These are phyloP conservation scores for Sebastes wilsoni DNA, from an alignment of 2,797 vertebrate genomes.

Conservation along the genomic window DNA sequence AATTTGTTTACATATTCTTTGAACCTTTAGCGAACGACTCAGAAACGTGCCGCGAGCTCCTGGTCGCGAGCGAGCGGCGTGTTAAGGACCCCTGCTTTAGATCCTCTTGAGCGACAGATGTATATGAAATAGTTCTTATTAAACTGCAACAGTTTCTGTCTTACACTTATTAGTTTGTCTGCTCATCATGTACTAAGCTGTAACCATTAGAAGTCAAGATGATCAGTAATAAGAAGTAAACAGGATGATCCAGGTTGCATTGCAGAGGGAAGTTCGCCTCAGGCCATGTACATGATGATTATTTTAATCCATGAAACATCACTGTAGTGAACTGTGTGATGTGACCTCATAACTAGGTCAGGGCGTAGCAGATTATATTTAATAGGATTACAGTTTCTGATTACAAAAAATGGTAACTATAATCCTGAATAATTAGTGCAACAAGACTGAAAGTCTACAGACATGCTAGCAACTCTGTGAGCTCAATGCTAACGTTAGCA, in stretches of 20 bases:
- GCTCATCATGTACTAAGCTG: not conserved
- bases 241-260: not conserved
- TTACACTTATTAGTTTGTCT: not conserved
- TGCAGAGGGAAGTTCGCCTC: not conserved
- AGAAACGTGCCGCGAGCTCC: no score
- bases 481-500: not conserved
- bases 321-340: not conserved
- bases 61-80: no score
- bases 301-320: not conserved
- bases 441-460: not conserved
- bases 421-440: not conserved
- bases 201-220: not conserved
- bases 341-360: not conserved
- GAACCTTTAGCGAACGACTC: no score
- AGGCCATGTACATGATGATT: not conserved
- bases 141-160: not conserved
- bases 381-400: not conserved
- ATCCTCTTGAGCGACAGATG: not conserved
- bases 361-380: not conserved
- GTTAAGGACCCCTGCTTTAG: not conserved
- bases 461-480: not conserved
- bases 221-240: not conserved
- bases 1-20: no score
- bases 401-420: not conserved
- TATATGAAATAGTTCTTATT: not conserved